Percentiles rank a stretch among this genome's conserved stretches.
phyloP scores from a whole-genome alignment of 37 sponge, comb jelly and placozoan genomes.

The Hormiphora californensis region DNA sequence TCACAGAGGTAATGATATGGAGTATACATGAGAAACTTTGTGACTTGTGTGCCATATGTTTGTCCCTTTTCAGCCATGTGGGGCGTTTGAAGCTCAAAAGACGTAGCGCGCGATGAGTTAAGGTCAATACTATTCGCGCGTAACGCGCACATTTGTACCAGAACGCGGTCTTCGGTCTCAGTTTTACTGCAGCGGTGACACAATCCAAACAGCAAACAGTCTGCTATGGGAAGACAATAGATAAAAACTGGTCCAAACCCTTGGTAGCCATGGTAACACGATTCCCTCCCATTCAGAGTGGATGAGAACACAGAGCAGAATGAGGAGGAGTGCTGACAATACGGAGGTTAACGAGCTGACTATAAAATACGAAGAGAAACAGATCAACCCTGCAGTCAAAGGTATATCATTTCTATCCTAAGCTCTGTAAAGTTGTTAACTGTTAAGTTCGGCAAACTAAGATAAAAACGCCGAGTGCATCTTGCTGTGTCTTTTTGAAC shows the following conservation, averaged over 20 bases:
- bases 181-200: too few relatives aligned
- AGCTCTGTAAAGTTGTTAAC: background rate
- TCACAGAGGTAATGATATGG: constrained; percentile 43
- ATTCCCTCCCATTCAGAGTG: background rate
- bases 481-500: too few relatives aligned
- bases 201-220: too few relatives aligned
- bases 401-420: background rate
- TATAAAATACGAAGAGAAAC: constrained; percentile 29
- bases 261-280: too few relatives aligned
- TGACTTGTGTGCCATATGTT: too few relatives aligned
- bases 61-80: too few relatives aligned
- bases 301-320: background rate
- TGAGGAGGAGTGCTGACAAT: background rate
- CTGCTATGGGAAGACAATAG: background rate
- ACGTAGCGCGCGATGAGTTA: background rate
- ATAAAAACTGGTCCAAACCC: background rate
- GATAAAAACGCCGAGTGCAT: too few relatives aligned
- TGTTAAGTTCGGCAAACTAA: too few relatives aligned
- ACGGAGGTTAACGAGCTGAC: constrained; percentile 35
- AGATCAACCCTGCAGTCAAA: constrained; percentile 38
- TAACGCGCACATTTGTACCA: too few relatives aligned
- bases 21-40: too few relatives aligned
- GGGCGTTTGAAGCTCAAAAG: background rate
- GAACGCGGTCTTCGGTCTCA: too few relatives aligned
- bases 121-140: background rate